These are phyloP conservation scores for Acromyrmex heyeri DNA, from an alignment of 1,140 invertebrate species.

Conservation along the genomic window DNA sequence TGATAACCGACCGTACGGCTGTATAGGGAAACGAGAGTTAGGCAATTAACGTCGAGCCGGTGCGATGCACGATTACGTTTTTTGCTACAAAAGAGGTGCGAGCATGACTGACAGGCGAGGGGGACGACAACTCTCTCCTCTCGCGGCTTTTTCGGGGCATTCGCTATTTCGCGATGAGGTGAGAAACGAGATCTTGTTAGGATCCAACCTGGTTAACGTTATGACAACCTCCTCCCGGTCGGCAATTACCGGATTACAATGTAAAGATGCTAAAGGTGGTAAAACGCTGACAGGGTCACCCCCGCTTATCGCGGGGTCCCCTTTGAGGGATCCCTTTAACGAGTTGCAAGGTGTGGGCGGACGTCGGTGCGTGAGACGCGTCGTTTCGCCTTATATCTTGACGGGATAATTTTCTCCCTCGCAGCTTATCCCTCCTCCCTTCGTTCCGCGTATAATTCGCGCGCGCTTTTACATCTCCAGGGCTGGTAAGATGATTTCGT, in stretches of 20 bases:
- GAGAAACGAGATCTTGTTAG: slow-evolving; percentile 62
- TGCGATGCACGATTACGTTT: slow-evolving; percentile 43
- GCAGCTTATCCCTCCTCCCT: slow-evolving; percentile 68
- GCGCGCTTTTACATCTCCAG: slow-evolving; percentile 31
- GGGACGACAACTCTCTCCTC: slow-evolving; percentile 28
- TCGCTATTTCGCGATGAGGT: slow-evolving; percentile 30
- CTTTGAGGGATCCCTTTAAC: slow-evolving; percentile 75
- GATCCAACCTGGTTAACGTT: slow-evolving; percentile 76
- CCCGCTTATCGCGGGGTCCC: slow-evolving; percentile 72
- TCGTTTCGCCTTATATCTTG: slow-evolving; percentile 75
- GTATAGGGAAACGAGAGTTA: slow-evolving; percentile 29
- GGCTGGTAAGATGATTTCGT: slow-evolving; percentile 20
- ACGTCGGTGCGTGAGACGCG: slow-evolving; percentile 77
- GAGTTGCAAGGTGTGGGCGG: slow-evolving; percentile 84
- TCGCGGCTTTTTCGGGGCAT: slow-evolving; percentile 40
- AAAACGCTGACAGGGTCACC: slow-evolving; percentile 83
- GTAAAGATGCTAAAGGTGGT: slow-evolving; percentile 82
- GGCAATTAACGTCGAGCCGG: slow-evolving; percentile 51
- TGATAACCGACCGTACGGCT: background rate
- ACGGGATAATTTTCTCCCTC: slow-evolving; percentile 83
- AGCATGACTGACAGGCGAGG: slow-evolving; percentile 48
- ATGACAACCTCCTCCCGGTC: slow-evolving; percentile 78
- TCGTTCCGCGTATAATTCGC: slow-evolving; percentile 75
- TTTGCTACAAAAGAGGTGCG: slow-evolving; percentile 23
- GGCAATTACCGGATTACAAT: slow-evolving; percentile 83